phyloP scores from a whole-genome alignment of 2,888 invertebrate genomes.

The Leptothorax acervorum region DNA sequence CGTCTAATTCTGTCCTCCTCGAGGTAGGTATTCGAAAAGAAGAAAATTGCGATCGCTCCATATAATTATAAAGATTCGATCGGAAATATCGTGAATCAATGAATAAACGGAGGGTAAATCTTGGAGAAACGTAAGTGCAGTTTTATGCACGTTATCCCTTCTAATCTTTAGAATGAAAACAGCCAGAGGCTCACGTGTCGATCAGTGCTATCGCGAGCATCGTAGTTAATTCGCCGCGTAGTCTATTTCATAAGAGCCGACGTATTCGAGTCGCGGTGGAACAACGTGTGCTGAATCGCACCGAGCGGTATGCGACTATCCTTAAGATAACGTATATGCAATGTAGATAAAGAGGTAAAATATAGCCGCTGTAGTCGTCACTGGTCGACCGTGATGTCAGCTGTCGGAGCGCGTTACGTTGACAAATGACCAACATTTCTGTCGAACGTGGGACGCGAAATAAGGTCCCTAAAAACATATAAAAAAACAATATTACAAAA shows the following conservation, averaged over 20 bases:
- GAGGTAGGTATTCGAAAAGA: background rate
- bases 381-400: background rate
- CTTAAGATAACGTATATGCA: background rate
- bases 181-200: background rate
- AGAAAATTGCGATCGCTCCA: background rate
- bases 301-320: background rate
- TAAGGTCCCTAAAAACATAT: background rate
- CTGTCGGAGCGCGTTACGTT: background rate
- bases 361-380: background rate
- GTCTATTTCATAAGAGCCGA: background rate
- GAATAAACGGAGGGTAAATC: background rate
- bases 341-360: background rate
- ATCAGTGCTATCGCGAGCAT: background rate
- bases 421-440: background rate
- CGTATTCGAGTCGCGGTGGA: background rate
- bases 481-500: background rate
- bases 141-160: background rate
- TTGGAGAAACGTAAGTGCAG: background rate
- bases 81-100: background rate
- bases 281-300: background rate
- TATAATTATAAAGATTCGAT: background rate
- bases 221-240: background rate
- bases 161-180: background rate
- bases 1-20: background rate
- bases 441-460: background rate